phyloP scores from a whole-genome alignment of 2,888 invertebrate genomes.

The Megamerina dolium region DNA sequence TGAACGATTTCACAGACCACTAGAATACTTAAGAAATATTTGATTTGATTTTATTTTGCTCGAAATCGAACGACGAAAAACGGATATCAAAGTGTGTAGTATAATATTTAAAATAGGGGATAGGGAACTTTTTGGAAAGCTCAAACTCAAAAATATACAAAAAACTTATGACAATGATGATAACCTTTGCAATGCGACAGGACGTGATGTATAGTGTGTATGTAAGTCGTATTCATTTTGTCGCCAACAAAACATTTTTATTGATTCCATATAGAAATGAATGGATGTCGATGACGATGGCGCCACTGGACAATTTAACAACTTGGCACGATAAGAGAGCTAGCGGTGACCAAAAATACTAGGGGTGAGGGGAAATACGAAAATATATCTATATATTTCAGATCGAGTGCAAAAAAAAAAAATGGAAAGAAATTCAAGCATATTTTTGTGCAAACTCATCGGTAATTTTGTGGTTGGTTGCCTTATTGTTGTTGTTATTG shows the following conservation, averaged over 20 bases:
- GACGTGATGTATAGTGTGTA: no score
- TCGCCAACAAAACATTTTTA: background rate
- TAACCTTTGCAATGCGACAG: conserved; percentile 22
- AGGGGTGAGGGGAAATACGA: background rate
- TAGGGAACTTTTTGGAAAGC: no score
- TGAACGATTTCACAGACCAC: no score
- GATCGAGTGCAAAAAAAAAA: no score
- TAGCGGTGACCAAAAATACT: background rate
- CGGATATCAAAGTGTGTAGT: no score
- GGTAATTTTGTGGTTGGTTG: conserved; percentile 8
- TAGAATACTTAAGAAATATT: no score
- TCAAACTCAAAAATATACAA: no score
- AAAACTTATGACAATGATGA: conserved; percentile 42
- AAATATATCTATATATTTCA: no score
- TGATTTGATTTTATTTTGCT: no score
- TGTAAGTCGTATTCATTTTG: conserved; percentile 37
- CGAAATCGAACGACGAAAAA: no score
- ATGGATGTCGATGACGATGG: background rate
- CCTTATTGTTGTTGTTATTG: conserved; percentile 1
- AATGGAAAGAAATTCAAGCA: background rate
- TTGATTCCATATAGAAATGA: background rate
- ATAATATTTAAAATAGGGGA: no score
- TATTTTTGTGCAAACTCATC: conserved; percentile 6
- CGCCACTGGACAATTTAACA: conserved; percentile 12
- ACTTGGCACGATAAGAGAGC: conserved; percentile 5